These are phyloP conservation scores for Bombus balteatus DNA, from an alignment of 1,140 invertebrate species.

Conservation along the genomic window DNA sequence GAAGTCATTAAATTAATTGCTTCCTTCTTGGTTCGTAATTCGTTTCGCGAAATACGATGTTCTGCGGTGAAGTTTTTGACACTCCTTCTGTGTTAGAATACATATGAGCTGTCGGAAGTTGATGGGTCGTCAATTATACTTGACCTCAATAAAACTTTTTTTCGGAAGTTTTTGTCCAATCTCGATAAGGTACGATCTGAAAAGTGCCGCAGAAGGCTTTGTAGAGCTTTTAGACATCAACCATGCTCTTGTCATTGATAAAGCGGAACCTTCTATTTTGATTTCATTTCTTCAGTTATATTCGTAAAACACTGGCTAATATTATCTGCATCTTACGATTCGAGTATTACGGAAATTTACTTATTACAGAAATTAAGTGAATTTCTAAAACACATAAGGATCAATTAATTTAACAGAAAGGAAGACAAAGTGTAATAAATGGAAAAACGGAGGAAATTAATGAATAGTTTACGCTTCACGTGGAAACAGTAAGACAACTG, in stretches of 20 bases:
- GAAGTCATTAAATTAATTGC: conserved; percentile 10
- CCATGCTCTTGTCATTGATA: too few species aligned
- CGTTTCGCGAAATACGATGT: neutral
- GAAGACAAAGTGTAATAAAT: neutral
- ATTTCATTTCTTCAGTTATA: neutral
- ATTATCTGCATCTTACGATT: too few species aligned
- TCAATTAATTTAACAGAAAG: fast-evolving
- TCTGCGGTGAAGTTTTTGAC: neutral
- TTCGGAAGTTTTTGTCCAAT: neutral
- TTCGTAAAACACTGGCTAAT: too few species aligned
- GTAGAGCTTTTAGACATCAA: too few species aligned
- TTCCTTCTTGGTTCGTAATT: neutral
- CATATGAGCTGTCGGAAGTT: neutral
- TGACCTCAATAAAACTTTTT: conserved; percentile 28
- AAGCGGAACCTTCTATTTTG: too few species aligned
- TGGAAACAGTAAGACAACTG: conserved; percentile 37
- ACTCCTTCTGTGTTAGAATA: neutral
- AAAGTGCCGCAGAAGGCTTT: too few species aligned
- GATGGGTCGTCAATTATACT: conserved; percentile 15
- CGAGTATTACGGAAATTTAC: too few species aligned
- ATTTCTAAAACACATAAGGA: neutral
- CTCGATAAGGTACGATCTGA: neutral
- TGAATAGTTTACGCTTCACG: neutral
- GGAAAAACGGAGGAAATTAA: neutral
- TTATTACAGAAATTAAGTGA: too few species aligned